Evolutionary conservation across 1,140 invertebrate species (phyloP).

Genomic region (Latrodectus geometricus): DNA sequence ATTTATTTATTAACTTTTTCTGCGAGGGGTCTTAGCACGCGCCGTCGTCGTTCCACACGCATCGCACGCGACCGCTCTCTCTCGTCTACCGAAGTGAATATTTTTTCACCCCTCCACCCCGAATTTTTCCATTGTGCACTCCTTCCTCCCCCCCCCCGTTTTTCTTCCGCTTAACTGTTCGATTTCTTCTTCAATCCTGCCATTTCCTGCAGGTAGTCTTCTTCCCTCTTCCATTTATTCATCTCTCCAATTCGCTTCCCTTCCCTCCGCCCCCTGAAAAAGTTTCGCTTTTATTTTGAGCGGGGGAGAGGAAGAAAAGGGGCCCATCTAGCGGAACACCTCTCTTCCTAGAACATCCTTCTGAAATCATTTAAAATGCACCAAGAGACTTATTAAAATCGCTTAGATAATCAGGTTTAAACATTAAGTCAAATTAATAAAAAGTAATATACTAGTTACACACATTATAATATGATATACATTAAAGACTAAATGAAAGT

Average conservation of each 20-base stretch:
- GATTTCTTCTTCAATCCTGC: neutral
- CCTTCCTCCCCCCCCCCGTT: slow-evolving; percentile 4
- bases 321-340: too few relatives aligned
- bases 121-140: neutral
- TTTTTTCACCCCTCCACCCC: neutral
- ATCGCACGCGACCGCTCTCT: slow-evolving; percentile 17
- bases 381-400: too few relatives aligned
- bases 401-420: too few relatives aligned
- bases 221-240: neutral
- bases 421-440: too few relatives aligned
- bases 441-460: too few relatives aligned
- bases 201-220: slow-evolving; percentile 22
- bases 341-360: too few relatives aligned
- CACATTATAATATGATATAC: too few relatives aligned
- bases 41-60: slow-evolving; percentile 21
- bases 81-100: neutral
- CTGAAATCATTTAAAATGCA: too few relatives aligned
- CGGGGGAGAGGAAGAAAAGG: too few relatives aligned
- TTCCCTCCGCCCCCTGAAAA: neutral
- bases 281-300: slow-evolving; percentile 33
- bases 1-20: neutral
- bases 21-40: slow-evolving; percentile 13
- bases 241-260: neutral
- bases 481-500: too few relatives aligned
- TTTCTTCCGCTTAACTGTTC: slow-evolving; percentile 33